These are phyloP conservation scores for Battus philenor DNA, from an alignment of 1,140 invertebrate genomes.

Conservation along the genomic window DNA sequence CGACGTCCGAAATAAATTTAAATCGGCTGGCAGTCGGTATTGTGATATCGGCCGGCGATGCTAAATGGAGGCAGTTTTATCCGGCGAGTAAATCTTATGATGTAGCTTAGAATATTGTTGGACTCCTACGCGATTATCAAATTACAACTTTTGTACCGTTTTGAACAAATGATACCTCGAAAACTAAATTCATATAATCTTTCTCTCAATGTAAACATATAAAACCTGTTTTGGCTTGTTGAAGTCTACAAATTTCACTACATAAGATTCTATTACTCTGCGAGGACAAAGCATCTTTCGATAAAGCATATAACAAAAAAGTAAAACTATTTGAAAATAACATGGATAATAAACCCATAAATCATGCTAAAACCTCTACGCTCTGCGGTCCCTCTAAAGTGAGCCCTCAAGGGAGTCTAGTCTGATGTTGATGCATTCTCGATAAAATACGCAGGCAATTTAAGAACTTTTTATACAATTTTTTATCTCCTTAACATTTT, in stretches of 20 bases:
- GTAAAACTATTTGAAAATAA: too few species aligned
- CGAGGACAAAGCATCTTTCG: too few species aligned
- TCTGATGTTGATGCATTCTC: conserved; percentile 17
- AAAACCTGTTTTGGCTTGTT: too few species aligned
- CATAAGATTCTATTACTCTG: too few species aligned
- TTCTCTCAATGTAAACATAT: too few species aligned
- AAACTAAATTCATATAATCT: too few species aligned
- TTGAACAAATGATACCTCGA: too few species aligned
- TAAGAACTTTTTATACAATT: background rate
- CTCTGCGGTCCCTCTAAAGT: conserved; percentile 52
- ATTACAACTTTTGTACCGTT: conserved; percentile 4
- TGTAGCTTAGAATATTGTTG: conserved; percentile 47
- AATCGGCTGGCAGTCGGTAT: conserved; percentile 71
- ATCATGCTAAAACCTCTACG: conserved; percentile 54
- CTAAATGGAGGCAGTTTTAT: conserved; percentile 69
- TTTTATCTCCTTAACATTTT: too few species aligned
- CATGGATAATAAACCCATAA: conserved; percentile 57
- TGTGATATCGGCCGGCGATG: conserved; percentile 69
- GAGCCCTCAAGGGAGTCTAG: conserved; percentile 37
- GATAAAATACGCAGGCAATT: background rate
- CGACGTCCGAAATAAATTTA: conserved; percentile 75
- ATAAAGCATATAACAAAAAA: too few species aligned
- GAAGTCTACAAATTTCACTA: too few species aligned
- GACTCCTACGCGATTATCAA: too few species aligned
- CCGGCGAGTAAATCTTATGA: conserved; percentile 58